Evolutionary conservation across 2,888 invertebrate genomes (phyloP), one percentile per base, ranked within the genome.

Genomic region (Ernsta delagoae): DNA sequence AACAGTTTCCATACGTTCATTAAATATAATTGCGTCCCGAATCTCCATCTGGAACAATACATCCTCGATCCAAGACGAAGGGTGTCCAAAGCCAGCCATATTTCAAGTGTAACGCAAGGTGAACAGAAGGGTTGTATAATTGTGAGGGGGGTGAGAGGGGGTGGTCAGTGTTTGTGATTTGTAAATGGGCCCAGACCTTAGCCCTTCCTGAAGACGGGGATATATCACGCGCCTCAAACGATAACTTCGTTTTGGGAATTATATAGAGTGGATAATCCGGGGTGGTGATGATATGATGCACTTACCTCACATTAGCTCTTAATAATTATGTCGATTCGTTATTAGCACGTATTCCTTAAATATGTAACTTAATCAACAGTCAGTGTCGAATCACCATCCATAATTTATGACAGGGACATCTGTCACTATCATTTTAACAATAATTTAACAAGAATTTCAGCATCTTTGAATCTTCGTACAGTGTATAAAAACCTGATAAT

Each of bases 91-190:
- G 86, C 85, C 84, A 77, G 80, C 87, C 85, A 90, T 91, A 91
- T 90, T 90, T 90, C 90, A 90, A 89, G 83, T 78, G 84, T 84
- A 86, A 83, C 84, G 89, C 85, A 87, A 86, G 82, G 83, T 87
- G 77, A 77, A 83, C 79, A 75, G 78, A 79, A 80, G 82, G 84
- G 85, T 83, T 83, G 83, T 83, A 83, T 86, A 88, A 87, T 86
- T 87, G 86, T 83, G 78, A 79, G 78, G 80, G 77, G 78, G 75
- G 9, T 74, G 62, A 71, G 65, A 72, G 72, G 75, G 83, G 91
- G 86, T 88, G 92, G 92, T 92, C 92, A 92, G 88, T 92, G 91
- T 93, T 93, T 93, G 92, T 92, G 92, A 93, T 92, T 93, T 92
- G 92, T 93, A 93, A 93, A 93, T 91, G 92, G 92, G 91, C 16